A percentile compares a stretch with the other conserved stretches of the same genome.
These are phyloP conservation scores for Condylura cristata DNA, from an alignment of 2,113 vertebrate species.

Conservation along the genomic window DNA sequence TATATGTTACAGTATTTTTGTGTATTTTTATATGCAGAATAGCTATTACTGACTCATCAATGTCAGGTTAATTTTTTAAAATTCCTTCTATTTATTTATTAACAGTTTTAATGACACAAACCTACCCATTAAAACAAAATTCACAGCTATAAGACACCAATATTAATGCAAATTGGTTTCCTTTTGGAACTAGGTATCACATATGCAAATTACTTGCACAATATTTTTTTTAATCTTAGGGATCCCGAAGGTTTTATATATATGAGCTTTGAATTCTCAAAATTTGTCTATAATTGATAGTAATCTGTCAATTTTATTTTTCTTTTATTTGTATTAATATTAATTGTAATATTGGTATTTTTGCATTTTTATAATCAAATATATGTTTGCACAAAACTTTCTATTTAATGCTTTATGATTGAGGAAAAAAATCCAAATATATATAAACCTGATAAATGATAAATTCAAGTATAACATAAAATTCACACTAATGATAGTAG, in stretches of 20 bases:
- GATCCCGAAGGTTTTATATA: not conserved
- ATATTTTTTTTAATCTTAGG: conserved; percentile 9
- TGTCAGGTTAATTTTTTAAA: not conserved
- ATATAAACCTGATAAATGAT: not conserved
- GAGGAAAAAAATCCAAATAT: not conserved
- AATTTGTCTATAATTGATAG: too few species aligned
- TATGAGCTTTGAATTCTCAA: not conserved
- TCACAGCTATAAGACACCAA: not conserved
- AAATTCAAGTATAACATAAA: not conserved
- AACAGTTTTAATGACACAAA: not conserved
- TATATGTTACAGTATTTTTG: not conserved
- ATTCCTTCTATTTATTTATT: too few species aligned
- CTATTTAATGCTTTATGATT: not conserved
- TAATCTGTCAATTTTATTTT: not conserved
- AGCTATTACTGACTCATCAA: not conserved
- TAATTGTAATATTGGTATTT: not conserved
- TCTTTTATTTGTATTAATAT: not conserved
- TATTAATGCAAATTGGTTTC: not conserved
- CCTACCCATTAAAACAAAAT: conserved; percentile 7
- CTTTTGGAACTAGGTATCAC: not conserved
- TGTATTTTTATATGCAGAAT: not conserved
- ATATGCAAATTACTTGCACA: not conserved
- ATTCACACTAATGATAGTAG: not conserved
- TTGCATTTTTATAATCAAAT: conserved; percentile 39
- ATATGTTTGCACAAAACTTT: not conserved